Evolutionary conservation across 2,113 vertebrate genomes (phyloP).

Genomic region (Corvus moneduloides): DNA sequence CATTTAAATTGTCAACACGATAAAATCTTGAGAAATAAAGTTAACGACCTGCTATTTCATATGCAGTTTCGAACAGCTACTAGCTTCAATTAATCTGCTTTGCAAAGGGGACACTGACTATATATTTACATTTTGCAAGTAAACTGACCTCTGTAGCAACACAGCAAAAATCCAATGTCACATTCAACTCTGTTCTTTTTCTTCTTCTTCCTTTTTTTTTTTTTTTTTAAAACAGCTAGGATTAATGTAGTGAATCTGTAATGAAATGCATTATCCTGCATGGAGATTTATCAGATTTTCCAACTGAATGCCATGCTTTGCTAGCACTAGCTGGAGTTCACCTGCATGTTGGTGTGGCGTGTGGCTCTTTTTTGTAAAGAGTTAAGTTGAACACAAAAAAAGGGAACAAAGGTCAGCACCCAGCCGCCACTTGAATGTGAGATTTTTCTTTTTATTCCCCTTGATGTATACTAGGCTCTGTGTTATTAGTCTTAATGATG

Average conservation of each 20-base stretch:
- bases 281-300: conserved; percentile 89
- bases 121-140: conserved; percentile 65
- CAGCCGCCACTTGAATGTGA: conserved; percentile 99
- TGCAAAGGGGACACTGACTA: conserved; percentile 68
- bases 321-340: conserved; percentile 90
- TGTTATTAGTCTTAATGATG: conserved; percentile 99
- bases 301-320: conserved; percentile 88
- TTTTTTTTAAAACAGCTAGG: conserved; percentile 68
- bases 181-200: conserved; percentile 66
- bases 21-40: conserved; percentile 48
- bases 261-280: conserved; percentile 88
- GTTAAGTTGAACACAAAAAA: conserved; percentile 99
- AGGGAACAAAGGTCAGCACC: conserved; percentile 99
- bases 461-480: conserved; percentile 99
- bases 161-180: conserved; percentile 73
- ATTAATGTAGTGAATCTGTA: conserved; percentile 84
- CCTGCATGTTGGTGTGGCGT: conserved; percentile 90
- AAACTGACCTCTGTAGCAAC: conserved; percentile 72
- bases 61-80: conserved; percentile 60
- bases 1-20: not conserved
- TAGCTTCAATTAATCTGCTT: conserved; percentile 70
- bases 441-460: conserved; percentile 98
- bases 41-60: conserved; percentile 65
- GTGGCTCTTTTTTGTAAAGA: conserved; percentile 93
- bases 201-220: not conserved